Evolutionary conservation across 2,797 vertebrate genomes (phyloP).

Genomic region (Diplodus sargus): DNA sequence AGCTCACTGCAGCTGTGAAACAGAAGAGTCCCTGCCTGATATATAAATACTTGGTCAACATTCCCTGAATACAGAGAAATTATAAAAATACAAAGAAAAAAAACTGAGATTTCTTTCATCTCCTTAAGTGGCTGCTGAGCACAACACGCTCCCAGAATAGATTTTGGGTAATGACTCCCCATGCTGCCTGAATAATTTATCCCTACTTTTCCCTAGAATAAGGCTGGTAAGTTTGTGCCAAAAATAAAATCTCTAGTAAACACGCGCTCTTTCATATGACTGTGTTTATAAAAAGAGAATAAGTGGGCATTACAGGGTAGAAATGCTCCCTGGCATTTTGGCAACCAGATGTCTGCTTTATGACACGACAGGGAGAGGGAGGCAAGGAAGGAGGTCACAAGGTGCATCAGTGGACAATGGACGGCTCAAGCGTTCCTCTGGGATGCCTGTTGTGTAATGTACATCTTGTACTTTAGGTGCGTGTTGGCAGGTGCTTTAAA

Average conservation of each 20-base stretch:
- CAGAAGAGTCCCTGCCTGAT: constrained; percentile 2
- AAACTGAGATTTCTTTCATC: constrained; percentile 65
- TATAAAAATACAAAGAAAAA: constrained; percentile 48
- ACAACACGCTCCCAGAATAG: constrained; percentile 69
- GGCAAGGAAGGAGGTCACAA: constrained; percentile 24
- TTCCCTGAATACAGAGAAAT: constrained; percentile 60
- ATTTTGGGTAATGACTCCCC: constrained; percentile 71
- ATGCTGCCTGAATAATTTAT: constrained; percentile 73
- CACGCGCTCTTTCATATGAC: constrained; percentile 69
- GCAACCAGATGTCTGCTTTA: constrained; percentile 46
- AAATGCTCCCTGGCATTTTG: constrained; percentile 65
- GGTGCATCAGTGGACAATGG: constrained; percentile 13
- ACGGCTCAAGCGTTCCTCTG: neutral
- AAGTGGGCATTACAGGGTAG: constrained; percentile 59
- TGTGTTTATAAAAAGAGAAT: constrained; percentile 55
- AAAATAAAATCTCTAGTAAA: constrained; percentile 77
- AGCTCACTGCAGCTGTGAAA: constrained; percentile 38
- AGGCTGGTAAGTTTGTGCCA: constrained; percentile 66
- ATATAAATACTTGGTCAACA: constrained; percentile 51
- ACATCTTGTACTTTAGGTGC: neutral
- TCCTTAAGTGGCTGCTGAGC: constrained; percentile 68
- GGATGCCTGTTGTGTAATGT: neutral
- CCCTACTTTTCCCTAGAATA: constrained; percentile 63
- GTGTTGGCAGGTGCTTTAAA: constrained; percentile 16
- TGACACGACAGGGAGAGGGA: constrained; percentile 40